These are phyloP conservation scores for Climacteris rufus DNA, from an alignment of 2,113 vertebrate genomes.

Conservation along the genomic window DNA sequence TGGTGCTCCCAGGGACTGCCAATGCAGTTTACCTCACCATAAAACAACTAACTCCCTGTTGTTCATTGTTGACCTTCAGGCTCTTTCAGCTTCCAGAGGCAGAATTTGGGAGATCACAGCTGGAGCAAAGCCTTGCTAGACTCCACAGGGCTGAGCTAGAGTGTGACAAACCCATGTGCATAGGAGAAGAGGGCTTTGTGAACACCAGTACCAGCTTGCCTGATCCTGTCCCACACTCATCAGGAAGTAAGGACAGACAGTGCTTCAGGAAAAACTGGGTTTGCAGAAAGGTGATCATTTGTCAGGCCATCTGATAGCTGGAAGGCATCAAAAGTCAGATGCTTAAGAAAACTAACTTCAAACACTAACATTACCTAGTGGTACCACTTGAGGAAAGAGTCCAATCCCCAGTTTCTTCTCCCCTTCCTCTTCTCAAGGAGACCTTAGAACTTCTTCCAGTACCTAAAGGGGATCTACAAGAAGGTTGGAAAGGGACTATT, in stretches of 20 bases:
- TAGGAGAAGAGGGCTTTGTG: neutral
- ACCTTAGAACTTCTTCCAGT: neutral
- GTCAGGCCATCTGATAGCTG: neutral
- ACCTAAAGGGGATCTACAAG: neutral
- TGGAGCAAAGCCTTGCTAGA: neutral
- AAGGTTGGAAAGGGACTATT: neutral
- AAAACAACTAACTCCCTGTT: neutral
- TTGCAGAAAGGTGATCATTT: neutral
- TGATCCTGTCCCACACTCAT: neutral
- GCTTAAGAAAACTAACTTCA: neutral
- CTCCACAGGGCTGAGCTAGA: neutral
- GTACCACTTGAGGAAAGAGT: neutral
- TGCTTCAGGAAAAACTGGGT: neutral
- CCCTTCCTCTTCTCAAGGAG: neutral
- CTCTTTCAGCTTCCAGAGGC: neutral
- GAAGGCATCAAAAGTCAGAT: neutral
- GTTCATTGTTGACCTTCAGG: neutral
- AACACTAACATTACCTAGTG: neutral
- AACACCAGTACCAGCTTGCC: neutral
- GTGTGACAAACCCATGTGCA: neutral
- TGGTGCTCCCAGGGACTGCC: neutral
- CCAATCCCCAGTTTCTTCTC: neutral
- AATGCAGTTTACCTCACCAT: neutral
- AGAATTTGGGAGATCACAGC: neutral
- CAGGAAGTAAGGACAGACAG: neutral